Percentiles rank a stretch among this genome's conserved stretches.
Evolutionary conservation across 2,888 invertebrate species (phyloP).

Genomic region (Ferdinandea cuprea): DNA sequence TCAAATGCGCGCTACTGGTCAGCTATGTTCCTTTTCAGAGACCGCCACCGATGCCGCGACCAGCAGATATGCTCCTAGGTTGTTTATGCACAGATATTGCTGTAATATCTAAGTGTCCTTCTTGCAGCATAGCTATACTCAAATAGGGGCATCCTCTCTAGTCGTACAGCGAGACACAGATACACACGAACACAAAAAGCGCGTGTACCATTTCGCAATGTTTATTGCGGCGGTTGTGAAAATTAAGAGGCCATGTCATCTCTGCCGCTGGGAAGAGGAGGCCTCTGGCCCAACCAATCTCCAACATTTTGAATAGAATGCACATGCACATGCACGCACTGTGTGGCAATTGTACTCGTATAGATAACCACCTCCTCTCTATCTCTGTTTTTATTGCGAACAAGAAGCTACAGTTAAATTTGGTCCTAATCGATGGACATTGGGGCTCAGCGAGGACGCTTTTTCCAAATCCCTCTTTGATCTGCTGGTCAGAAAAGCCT

Average conservation of each 20-base stretch:
- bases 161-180: background rate
- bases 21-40: constrained; percentile 28
- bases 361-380: constrained; percentile 42
- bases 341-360: constrained; percentile 55
- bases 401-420: constrained; percentile 66
- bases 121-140: constrained; percentile 55
- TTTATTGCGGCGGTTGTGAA: constrained; percentile 73
- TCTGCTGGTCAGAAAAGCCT: constrained; percentile 34
- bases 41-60: constrained; percentile 36
- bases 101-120: constrained; percentile 71
- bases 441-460: constrained; percentile 41
- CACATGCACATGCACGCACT: constrained; percentile 55
- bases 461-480: constrained; percentile 68
- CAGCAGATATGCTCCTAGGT: constrained; percentile 54
- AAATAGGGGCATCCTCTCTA: constrained; percentile 21
- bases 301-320: constrained; percentile 31
- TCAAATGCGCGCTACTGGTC: constrained; percentile 62
- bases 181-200: constrained; percentile 58
- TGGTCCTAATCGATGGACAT: constrained; percentile 65
- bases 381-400: constrained; percentile 52
- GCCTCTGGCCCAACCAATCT: constrained; percentile 10
- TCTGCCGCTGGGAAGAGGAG: constrained; percentile 37
- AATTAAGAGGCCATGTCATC: constrained; percentile 74
- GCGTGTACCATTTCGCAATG: constrained; percentile 71
- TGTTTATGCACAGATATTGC: constrained; percentile 69